Evolutionary conservation across 1,140 invertebrate genomes (phyloP).

Genomic region (Drosophila melanica): DNA sequence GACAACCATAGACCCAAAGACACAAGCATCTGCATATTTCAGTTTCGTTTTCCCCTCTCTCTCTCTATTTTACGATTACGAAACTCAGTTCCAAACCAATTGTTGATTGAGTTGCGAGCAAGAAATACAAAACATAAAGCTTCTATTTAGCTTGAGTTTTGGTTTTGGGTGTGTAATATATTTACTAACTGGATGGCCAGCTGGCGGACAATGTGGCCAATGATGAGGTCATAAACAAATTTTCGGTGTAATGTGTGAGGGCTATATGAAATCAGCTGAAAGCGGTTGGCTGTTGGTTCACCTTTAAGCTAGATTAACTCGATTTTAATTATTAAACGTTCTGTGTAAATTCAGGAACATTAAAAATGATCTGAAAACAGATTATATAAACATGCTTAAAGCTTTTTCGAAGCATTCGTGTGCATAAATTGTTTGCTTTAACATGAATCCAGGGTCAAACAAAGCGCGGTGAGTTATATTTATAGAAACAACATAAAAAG

Average conservation of each 20-base stretch:
- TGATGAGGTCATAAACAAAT: slow-evolving; percentile 66
- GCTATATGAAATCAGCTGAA: background rate
- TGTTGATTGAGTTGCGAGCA: slow-evolving; percentile 70
- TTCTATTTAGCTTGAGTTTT: slow-evolving; percentile 23
- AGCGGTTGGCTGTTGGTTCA: background rate
- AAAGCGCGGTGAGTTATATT: background rate
- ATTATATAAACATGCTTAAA: too few species aligned
- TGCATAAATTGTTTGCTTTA: too few species aligned
- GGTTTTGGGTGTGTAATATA: slow-evolving; percentile 42
- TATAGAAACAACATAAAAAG: slow-evolving; percentile 29
- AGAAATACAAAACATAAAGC: slow-evolving; percentile 27
- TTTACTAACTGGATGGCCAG: slow-evolving; percentile 32
- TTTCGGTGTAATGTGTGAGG: slow-evolving; percentile 37
- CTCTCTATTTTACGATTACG: slow-evolving; percentile 50
- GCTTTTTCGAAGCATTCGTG: too few species aligned
- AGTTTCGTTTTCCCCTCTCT: slow-evolving; percentile 20
- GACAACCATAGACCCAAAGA: slow-evolving; percentile 54
- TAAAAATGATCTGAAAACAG: too few species aligned
- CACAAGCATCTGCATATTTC: slow-evolving; percentile 30
- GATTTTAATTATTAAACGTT: too few species aligned
- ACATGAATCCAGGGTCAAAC: slow-evolving; percentile 2
- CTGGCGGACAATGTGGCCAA: slow-evolving; percentile 12
- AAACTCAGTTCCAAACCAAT: slow-evolving; percentile 60
- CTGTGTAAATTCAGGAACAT: too few species aligned
- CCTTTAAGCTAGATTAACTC: background rate